A percentile compares a stretch with the other conserved stretches of the same genome.
Conservation (phyloP, 2,797 vertebrate genomes). For the Catostomus latipinnis region DNA sequence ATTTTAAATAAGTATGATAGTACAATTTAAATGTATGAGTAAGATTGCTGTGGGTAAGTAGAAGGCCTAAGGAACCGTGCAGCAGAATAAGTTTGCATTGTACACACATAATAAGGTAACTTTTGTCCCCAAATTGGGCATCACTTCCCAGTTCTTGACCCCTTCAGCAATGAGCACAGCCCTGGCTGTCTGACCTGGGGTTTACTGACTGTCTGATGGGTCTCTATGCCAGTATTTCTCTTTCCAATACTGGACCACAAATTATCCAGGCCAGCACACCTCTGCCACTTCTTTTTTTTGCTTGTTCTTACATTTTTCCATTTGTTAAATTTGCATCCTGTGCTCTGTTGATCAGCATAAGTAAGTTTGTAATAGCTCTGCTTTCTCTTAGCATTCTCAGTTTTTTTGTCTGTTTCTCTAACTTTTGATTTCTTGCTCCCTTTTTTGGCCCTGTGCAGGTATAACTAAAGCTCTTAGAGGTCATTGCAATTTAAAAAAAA, state of each 20-base stretch:
- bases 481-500: too few species aligned
- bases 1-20: too few species aligned
- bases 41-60: constrained; percentile 28
- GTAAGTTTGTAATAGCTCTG: neutral
- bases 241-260: constrained; percentile 79
- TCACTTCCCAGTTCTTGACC: constrained; percentile 17
- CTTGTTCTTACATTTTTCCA: constrained; percentile 73
- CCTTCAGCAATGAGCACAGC: constrained; percentile 65
- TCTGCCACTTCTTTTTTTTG: constrained; percentile 57
- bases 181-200: constrained; percentile 98
- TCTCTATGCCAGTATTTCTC: constrained; percentile 79
- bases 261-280: constrained; percentile 75
- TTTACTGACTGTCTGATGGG: constrained; percentile 89
- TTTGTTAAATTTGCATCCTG: constrained; percentile 82
- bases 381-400: neutral
- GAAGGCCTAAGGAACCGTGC: constrained; percentile 80
- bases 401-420: neutral
- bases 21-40: neutral
- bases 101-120: constrained; percentile 30
- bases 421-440: neutral
- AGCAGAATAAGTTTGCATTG: constrained; percentile 84
- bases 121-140: constrained; percentile 62
- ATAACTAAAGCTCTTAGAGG: neutral
- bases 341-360: constrained; percentile 85
- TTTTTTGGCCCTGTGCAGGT: neutral